Percentiles rank a stretch among this genome's conserved stretches.
phyloP scores from a whole-genome alignment of 2,888 invertebrate species.

The Homarus gammarus region DNA sequence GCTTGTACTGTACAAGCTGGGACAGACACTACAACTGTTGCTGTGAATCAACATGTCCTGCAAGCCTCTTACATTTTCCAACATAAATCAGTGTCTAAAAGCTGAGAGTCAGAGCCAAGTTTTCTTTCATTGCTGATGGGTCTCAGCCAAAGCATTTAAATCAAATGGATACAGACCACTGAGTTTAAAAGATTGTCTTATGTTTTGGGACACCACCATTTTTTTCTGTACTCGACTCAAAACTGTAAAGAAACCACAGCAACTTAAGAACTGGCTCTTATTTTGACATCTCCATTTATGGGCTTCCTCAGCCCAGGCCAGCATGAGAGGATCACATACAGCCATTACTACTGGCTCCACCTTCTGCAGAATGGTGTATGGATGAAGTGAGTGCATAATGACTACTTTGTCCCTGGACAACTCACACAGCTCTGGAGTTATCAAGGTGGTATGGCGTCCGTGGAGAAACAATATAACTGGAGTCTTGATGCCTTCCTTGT shows the following conservation, averaged over 20 bases:
- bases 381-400: constrained; percentile 1
- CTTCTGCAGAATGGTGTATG: neutral
- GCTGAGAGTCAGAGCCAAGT: no score
- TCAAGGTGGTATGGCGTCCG: neutral
- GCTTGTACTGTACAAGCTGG: no score
- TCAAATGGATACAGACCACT: constrained; percentile 1
- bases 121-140: neutral
- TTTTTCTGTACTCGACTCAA: constrained; percentile 13
- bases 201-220: neutral
- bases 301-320: neutral
- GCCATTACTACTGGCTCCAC: neutral
- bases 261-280: neutral
- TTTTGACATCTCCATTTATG: neutral
- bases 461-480: neutral
- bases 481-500: neutral
- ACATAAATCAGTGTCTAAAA: no score
- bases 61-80: no score
- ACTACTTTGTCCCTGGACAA: neutral
- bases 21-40: no score
- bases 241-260: neutral
- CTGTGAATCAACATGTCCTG: no score
- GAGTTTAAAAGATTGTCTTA: constrained; percentile 1
- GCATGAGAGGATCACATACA: neutral
- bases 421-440: constrained; percentile 9
- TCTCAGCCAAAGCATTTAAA: neutral